Evolutionary conservation across 2,888 invertebrate genomes (phyloP), one percentile per base, ranked within the genome.

Genomic region (Dendrolimus pini): DNA sequence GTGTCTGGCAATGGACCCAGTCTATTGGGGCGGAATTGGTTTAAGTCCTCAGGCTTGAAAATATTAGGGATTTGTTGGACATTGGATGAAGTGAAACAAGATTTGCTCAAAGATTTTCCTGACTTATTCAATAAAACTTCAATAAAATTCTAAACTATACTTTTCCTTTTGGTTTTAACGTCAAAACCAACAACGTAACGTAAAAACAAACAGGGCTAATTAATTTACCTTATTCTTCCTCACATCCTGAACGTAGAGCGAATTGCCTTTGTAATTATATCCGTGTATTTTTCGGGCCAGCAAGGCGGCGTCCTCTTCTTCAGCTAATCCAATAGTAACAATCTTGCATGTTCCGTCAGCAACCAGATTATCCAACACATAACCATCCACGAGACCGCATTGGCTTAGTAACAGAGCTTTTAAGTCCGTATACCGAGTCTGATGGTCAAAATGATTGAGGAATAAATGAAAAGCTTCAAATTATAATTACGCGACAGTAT

Each of bases 241-340:
- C n/a, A 68, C 52, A 55, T 73, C 59, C 59, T 77, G 70, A 13
- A 80, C 75, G 58, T 64, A 67, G 6, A 80, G 57, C 54, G 71
- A 70, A n/a, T 64, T 59, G 1, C 77, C 79, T 0, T 68, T 66
- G 1, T 74, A 1, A 47, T 59, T 64, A 7, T 71, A 14, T 0
- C 80, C 79, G 53, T 78, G 74, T 3, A 80, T 62, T 47, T 74
- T 74, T 6, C 71, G 61, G 41, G 68, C 64, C 1, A 80, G 59
- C 0, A 72, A 65, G 12, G 71, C 73, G 0, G 74, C 80, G 30
- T 80, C 80, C 30, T 69, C 71, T 1, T 77, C 77, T 10, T 70
- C 71, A 0, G 72, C 64, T 2, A 80, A 42, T 0, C 79, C 80
- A 7, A 80, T 69, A 0, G 78, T 79, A n/a, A 80, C 75, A 57